Percentiles rank a stretch among this genome's conserved stretches.
phyloP scores from a whole-genome alignment of 2,797 vertebrate species.

The Crax fasciolata region DNA sequence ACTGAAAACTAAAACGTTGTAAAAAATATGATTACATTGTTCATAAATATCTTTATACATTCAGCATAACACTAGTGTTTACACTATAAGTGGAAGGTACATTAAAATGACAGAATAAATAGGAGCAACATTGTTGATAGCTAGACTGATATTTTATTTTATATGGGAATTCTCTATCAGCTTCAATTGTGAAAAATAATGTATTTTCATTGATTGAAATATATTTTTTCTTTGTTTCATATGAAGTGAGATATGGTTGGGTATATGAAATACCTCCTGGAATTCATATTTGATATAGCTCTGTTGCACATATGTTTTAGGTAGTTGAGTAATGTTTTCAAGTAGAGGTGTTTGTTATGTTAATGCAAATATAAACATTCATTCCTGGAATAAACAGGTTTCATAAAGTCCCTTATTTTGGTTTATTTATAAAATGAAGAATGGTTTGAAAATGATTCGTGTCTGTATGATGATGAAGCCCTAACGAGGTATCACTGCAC shows the following conservation, averaged over 20 bases:
- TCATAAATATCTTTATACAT: neutral
- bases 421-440: neutral
- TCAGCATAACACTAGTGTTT: neutral
- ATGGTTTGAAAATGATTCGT: neutral
- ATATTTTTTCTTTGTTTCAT: neutral
- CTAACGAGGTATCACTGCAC: neutral
- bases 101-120: constrained; percentile 27
- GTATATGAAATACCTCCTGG: neutral
- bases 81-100: neutral
- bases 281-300: neutral
- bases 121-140: neutral
- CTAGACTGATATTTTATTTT: constrained; percentile 6
- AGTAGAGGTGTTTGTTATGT: neutral
- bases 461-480: neutral
- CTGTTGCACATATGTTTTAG: neutral
- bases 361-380: neutral
- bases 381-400: neutral
- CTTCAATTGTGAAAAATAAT: neutral
- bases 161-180: neutral
- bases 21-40: neutral
- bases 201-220: neutral
- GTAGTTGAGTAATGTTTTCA: neutral
- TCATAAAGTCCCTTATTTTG: neutral
- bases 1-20: neutral
- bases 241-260: neutral